phyloP scores from a whole-genome alignment of 2,113 vertebrate species.

The Dermatemys mawii region DNA sequence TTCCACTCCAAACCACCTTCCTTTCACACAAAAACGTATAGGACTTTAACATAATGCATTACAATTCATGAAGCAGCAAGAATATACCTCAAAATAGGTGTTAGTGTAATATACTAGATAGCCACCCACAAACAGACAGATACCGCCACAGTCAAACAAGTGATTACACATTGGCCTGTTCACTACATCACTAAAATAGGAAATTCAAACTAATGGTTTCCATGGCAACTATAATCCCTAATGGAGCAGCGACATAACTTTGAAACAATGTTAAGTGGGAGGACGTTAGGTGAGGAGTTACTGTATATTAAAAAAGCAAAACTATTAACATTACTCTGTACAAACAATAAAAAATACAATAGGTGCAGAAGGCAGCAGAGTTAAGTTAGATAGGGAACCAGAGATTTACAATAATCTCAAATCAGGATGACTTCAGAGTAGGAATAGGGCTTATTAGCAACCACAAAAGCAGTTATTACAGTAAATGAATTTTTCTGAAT shows the following conservation, averaged over 20 bases:
- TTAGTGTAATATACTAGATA: neutral
- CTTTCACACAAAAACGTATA: neutral
- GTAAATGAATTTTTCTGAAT: neutral
- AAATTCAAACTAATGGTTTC: neutral
- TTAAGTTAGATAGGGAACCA: neutral
- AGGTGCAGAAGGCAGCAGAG: neutral
- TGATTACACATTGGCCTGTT: neutral
- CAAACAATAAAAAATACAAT: neutral
- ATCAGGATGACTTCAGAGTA: neutral
- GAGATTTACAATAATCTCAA: neutral
- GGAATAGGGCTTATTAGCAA: neutral
- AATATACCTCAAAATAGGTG: neutral
- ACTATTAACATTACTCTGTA: fast-evolving
- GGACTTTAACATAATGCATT: neutral
- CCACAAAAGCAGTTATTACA: neutral
- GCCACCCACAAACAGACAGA: neutral
- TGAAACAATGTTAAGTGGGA: too few species aligned
- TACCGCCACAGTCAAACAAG: neutral
- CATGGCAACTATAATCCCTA: neutral
- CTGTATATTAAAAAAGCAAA: neutral
- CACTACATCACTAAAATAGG: neutral
- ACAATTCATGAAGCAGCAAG: neutral
- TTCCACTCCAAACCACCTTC: neutral
- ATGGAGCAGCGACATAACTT: too few species aligned
- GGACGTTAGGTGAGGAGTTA: too few species aligned